Evolutionary conservation across 1,140 invertebrate species (phyloP), one percentile per base, ranked within the genome.

Genomic region (Paraescarpia echinospica): DNA sequence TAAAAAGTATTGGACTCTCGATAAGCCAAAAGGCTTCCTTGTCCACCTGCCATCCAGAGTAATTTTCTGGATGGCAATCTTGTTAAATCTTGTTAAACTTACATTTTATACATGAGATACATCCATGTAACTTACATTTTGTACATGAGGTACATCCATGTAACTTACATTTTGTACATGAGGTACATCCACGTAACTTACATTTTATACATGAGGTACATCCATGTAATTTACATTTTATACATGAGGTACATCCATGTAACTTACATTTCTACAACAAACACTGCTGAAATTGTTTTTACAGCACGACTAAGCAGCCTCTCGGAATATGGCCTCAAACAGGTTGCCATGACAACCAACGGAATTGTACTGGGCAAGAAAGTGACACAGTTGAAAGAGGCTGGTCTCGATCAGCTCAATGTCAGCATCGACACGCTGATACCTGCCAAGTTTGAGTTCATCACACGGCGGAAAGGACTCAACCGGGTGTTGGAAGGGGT

Each of bases 261-360:
- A 27, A 77, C 59, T 77, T 77, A 14, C 9, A 77, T 51, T 51
- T 51, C 18, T 51, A 51, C 48, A 51, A 51, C 48, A 0, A 51
- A 51, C 48, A 18, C 48, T 51, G 59, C 59, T 27, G 22, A 27
- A 77, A 77, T 77, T 93, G 94, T 33, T 92, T 89, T 96, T 96
- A 59, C 94, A 97, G 97, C 96, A 92, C 96, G 97, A 94, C 96
- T 99, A 90, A 97, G 97, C 95, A 93, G 96, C 93, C 95, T 98
- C 12, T 95, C 94, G 93, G 35, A 92, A 48, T 18, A 97, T 35
- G 97, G 98, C 77, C 96, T 99, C 91, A 95, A 98, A 95, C 97
- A 97, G 35, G 97, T 99, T 93, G 98, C 97, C 18, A 98, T 99
- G 95, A 99, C 99, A 59, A 99, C 98, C 33, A 99, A 99, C 96